Evolutionary conservation across 2,797 vertebrate species (phyloP), one percentile per base, ranked within the genome.

Genomic region (Coregonus sp.): DNA sequence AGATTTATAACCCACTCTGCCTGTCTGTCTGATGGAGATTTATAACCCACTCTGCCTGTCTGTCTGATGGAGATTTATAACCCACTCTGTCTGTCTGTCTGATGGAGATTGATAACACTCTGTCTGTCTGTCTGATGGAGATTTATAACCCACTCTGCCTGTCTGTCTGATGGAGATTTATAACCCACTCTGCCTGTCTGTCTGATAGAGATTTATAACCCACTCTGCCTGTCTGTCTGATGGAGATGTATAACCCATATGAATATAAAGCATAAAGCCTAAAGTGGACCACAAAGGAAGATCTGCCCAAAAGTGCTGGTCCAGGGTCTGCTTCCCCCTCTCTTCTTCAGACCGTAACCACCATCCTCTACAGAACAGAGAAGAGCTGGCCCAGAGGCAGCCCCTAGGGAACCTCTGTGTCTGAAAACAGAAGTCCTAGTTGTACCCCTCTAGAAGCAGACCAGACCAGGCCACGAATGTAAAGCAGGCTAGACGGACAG

Each of bases 401-500:
- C 74, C 82, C 75, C 72, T 6, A 1, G 82, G 79, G 81, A 77
- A 20, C 70, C 73, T 12, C 79, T 80, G 74, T 37, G 78, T 86
- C 73, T 81, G 81, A 75, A 71, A 73, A 47, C n/a, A 81, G 82
- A 82, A 40, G 67, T 40, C 35, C 18, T n/a, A 9, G 6, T 18
- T 52, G 4, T 52, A 51, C 18, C 14, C 82, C 81, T 87, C 74
- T 74, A 82, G 84, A 80, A 31, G 16, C 52, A 79, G 72, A 81
- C 80, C 88, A 78, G 80, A 5, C 78, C 70, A 80, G 65, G 73
- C 80, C 25, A 25, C 56, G 47, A 74, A 80, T 71, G 77, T 78
- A 82, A 80, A 86, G 69, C 63, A 63, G 81, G 12, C 78, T 33
- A 85, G 82, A 92, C 78, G 81, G 75, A 85, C 77, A n/a, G 18